These are phyloP conservation scores for Unio pictorum DNA, from an alignment of 2,888 invertebrate species.

Conservation along the genomic window DNA sequence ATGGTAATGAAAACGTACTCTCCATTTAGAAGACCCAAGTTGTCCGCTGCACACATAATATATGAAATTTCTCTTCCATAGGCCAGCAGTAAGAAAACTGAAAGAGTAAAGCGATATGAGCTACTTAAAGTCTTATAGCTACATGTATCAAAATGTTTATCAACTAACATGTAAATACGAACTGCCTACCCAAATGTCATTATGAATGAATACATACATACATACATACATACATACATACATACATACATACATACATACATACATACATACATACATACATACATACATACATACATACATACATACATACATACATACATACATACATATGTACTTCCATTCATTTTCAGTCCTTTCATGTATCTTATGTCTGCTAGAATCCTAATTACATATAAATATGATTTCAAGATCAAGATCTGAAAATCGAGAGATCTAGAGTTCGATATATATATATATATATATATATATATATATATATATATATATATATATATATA, in stretches of 20 bases:
- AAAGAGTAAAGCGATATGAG: neutral
- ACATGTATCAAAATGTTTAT: neutral
- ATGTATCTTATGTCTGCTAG: too few species aligned
- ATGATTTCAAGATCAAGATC: neutral
- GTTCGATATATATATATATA: too few species aligned
- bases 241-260: conserved; percentile 4
- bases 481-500: too few species aligned
- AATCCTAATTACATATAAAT: neutral
- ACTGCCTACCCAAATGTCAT: too few species aligned
- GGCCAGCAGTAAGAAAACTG: conserved; percentile 58
- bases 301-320: neutral
- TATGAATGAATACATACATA: neutral
- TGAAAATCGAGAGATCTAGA: too few species aligned
- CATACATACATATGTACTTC: neutral
- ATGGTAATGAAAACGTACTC: conserved; percentile 54
- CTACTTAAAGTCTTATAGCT: neutral
- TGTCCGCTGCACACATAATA: conserved; percentile 49
- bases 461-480: too few species aligned
- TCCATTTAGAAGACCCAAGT: conserved; percentile 43
- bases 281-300: neutral
- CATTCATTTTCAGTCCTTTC: too few species aligned
- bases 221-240: neutral
- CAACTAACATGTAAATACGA: neutral
- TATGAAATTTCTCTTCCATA: conserved; percentile 48
- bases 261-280: neutral